Percentiles rank a stretch among this genome's conserved stretches.
Evolutionary conservation across 2,797 vertebrate species (phyloP).

Genomic region (Lepilemur ruficaudatus): DNA sequence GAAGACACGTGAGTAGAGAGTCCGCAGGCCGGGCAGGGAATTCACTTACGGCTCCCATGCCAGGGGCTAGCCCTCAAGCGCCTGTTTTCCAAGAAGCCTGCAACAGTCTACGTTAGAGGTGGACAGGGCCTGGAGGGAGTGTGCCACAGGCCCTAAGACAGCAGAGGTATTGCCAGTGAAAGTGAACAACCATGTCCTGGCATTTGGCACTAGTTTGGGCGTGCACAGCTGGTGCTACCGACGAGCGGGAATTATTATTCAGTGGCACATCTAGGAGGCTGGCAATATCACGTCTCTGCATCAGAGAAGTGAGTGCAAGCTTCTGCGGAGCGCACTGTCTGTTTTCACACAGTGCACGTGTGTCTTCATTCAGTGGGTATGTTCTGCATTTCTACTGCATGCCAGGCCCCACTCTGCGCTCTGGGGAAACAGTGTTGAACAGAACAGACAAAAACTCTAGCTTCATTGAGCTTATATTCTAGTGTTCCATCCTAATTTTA

Average conservation of each 20-base stretch:
- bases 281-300: fast-evolving
- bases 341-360: background rate
- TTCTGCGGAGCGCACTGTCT: no score
- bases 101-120: background rate
- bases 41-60: background rate
- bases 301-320: background rate
- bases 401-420: background rate
- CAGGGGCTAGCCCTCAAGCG: no score
- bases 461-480: background rate
- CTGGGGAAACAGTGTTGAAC: background rate
- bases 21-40: background rate
- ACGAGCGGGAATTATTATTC: background rate
- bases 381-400: background rate
- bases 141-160: background rate
- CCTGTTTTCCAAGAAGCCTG: background rate
- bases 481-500: background rate
- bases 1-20: background rate
- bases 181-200: no score
- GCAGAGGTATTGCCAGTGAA: background rate
- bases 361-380: background rate
- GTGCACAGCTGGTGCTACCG: background rate
- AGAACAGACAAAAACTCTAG: background rate
- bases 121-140: background rate
- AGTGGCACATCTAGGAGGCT: background rate
- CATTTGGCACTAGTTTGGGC: background rate